Evolutionary conservation across 2,888 invertebrate genomes (phyloP).

Genomic region (Steromphala cineraria): DNA sequence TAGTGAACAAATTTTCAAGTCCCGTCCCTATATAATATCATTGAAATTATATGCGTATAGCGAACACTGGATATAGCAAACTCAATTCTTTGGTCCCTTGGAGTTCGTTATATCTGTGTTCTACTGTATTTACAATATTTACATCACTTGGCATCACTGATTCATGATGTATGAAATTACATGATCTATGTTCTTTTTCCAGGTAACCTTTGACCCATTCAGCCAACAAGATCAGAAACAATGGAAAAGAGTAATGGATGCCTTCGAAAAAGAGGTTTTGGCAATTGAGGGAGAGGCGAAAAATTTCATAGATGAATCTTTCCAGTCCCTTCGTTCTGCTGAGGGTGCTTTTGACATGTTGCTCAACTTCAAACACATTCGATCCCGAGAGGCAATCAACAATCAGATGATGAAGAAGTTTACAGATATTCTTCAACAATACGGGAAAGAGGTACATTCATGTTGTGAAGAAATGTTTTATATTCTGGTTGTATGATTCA

Average conservation of each 20-base stretch:
- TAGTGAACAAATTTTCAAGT: too few species aligned
- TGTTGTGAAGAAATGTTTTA: too few species aligned
- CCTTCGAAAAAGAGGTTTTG: conserved; percentile 85
- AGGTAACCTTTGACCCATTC: conserved; percentile 90
- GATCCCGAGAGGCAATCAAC: conserved; percentile 85
- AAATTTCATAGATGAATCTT: conserved; percentile 89
- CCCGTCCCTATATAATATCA: too few species aligned
- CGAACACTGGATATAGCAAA: too few species aligned
- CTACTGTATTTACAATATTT: too few species aligned
- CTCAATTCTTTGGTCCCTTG: too few species aligned
- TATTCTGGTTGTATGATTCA: too few species aligned
- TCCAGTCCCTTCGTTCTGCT: conserved; percentile 86
- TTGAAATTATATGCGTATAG: too few species aligned
- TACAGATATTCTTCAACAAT: conserved; percentile 89
- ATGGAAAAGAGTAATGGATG: conserved; percentile 89
- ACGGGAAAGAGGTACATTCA: conserved; percentile 85
- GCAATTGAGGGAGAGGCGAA: conserved; percentile 88
- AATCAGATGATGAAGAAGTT: conserved; percentile 87
- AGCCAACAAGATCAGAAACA: conserved; percentile 86
- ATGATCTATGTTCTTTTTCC: conserved; percentile 58
- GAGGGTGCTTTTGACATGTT: conserved; percentile 88
- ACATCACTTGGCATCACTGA: too few species aligned
- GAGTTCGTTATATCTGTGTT: too few species aligned
- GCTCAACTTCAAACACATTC: conserved; percentile 86
- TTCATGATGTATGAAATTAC: too few species aligned